Base-by-base conservation (phyloP, 2,113 vertebrate species). In the Alligator mississippiensis region DNA sequence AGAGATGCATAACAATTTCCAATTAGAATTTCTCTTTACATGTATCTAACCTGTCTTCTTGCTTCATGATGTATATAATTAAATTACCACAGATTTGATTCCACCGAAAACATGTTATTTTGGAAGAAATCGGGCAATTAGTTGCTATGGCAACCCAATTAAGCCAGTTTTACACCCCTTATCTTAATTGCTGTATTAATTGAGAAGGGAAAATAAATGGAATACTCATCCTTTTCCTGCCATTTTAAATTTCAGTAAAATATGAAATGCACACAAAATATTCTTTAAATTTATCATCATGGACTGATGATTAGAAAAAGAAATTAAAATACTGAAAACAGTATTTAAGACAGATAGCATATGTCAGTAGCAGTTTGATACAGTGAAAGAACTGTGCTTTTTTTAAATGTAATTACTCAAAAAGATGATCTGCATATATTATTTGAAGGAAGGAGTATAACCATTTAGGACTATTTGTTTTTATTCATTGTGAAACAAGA, bases 121-220 rank as follows among this genome's bases (percentile, higher is more conserved):
- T 95, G 93, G 63, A 96, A 94, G 90, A 95, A 97, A 97, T 93
- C 86, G 47, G 95, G 95, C 96, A 97, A 98, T 98, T 97, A 96
- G 96, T 98, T 97, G 89, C 93, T 88, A 96, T 95, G 94, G 96
- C 95, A 97, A 97, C 96, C 92, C 96, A 98, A 97, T 98, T 97
- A 97, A 97, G 94, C 86, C 90, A 61, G 90, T 90, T 97, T 97
- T 97, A 93, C 85, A 92, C 78, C 91, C 96, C 97, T 97, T 97
- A 97, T 97, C 96, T 97, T 96, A 93, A 96, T 97, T 94, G 93
- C 94, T 95, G 18, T 87, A 95, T 97, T 98, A 97, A 98, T 96
- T 92, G 95, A 97, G 93, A 93, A 95, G 90, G 90, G 91, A 95
- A 97, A 98, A 96, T 95, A 96, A 97, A 97, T 95, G 61, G 89